Base-by-base conservation (phyloP, 2,113 vertebrate genomes). In the Balaenoptera acutorostrata region DNA sequence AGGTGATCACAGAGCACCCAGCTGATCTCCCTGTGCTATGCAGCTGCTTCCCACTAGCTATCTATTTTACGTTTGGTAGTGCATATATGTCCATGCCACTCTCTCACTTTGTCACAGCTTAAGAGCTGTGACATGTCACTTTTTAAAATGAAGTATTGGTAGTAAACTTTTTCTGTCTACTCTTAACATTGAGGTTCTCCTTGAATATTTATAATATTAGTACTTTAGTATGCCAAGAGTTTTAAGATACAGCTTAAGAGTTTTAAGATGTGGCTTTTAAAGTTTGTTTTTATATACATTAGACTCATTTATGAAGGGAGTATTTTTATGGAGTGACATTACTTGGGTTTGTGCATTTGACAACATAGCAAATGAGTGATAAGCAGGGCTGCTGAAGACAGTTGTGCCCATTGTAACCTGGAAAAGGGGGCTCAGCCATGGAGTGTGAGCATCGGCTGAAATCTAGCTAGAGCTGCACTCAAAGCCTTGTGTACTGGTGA, bases 181-280 rank as follows among this genome's bases (percentile, higher is more conserved):
- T 94, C 49, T 95, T 90, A 59, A 52, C 14, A 25, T 80, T 86
- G 4, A 75, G 36, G 66, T 88, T 90, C 66, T 96, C 59, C 27
- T 95, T 57, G 44, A 93, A 66, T 96, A 93, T 72, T 96, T 97
- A 90, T 11, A 92, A 36, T 90, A 41, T 75, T 88, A 96, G 52
- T 77, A 87, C 20, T 92, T 96, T n/a, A 9, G 3, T 85, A 13
- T 90, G 41, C 49, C 55, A 89, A 69, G 59, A 27, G 49, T 96
- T 97, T 96, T 92, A 90, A 95, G n/a, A 84, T 64, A 95, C 3
- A 84, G 29, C 61, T 71, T 83, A 63, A 93, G 29, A 63, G 68
- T 44, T 94, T 82, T 82, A 77, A 81, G 61, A 87, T 82, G 71
- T 0, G 8, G 8, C n/a, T 92, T 80, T 87, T n/a, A 39, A 82